Base-by-base conservation (phyloP, 1,140 invertebrate species). In the Bombus confusus region DNA sequence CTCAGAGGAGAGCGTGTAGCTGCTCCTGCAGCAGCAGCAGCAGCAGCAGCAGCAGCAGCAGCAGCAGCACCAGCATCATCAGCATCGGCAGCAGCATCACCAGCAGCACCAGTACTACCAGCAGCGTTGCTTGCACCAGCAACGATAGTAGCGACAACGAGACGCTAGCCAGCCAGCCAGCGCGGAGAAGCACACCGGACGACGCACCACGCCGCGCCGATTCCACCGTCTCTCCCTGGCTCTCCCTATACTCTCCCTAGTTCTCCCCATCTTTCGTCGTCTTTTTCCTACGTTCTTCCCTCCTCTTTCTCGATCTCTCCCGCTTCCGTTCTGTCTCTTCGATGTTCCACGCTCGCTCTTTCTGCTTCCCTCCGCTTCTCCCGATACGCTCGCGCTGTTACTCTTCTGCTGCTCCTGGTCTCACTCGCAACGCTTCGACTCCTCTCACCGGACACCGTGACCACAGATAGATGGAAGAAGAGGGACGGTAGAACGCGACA, bases 1-100 rank as follows among this genome's bases (percentile, higher is more conserved):
- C 90, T 86, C 85, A 57, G 88, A 90, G 80, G 79, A 88, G 88
- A 80, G 83, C 78, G 87, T 72, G 82, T 71, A 86, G 87, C 90
- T 84, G 77, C 89, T 88, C 77, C 86, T 78, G 88, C 79, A 83
- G 89, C 86, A 88, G 80, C 88, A 85, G 43, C 79, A 66, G 43
- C 82, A 85, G 22, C 79, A 71, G 22, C 75, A 64, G 22, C 85
- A 85, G 52, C 78, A 64, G 37, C 83, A 87, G 73, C 87, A 82
- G 37, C 71, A 47, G 31, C 82, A 83, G n/a, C 82, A 68, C 25
- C 71, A 39, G 34, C 81, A 81, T 18, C 80, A 25, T 64, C 87
- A 85, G 77, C 88, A 69, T 73, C 85, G 78, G 68, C 80, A 73
- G 85, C 69, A 72, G 80, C 80, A 80, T 69, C 83, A 82, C 25